Conservation (phyloP, 2,888 invertebrate genomes). For the Papilio demoleus region DNA sequence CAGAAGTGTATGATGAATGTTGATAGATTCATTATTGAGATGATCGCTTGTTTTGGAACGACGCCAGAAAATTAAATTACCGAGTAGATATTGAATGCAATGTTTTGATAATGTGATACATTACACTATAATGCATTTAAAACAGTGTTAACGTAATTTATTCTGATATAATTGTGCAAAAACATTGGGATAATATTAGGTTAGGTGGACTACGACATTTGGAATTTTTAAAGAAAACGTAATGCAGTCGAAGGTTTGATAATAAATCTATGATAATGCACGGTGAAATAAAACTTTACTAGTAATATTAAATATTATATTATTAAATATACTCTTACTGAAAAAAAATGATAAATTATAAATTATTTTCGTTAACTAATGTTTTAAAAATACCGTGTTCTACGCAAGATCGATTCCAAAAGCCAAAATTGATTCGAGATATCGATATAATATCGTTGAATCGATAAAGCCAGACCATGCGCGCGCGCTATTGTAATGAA, state of each 20-base stretch:
- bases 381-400: conserved; percentile 37
- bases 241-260: no score
- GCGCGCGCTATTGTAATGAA: conserved; percentile 48
- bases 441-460: conserved; percentile 48
- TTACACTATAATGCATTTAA: not conserved
- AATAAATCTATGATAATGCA: no score
- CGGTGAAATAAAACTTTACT: no score
- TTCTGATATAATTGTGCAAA: not conserved
- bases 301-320: no score
- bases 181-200: not conserved
- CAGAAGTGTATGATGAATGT: conserved; percentile 59
- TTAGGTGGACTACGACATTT: not conserved
- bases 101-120: conserved; percentile 2
- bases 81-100: conserved; percentile 4
- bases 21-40: conserved; percentile 51
- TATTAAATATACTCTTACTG: no score
- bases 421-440: conserved; percentile 55
- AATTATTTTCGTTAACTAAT: no score
- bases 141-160: not conserved
- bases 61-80: conserved; percentile 47
- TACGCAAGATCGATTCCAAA: conserved; percentile 50
- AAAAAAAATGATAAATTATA: no score
- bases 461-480: conserved; percentile 45
- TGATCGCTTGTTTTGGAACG: conserved; percentile 53
- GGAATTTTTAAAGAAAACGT: not conserved